Conservation (phyloP, 2,113 vertebrate species). For the Acrocephalus kingi region DNA sequence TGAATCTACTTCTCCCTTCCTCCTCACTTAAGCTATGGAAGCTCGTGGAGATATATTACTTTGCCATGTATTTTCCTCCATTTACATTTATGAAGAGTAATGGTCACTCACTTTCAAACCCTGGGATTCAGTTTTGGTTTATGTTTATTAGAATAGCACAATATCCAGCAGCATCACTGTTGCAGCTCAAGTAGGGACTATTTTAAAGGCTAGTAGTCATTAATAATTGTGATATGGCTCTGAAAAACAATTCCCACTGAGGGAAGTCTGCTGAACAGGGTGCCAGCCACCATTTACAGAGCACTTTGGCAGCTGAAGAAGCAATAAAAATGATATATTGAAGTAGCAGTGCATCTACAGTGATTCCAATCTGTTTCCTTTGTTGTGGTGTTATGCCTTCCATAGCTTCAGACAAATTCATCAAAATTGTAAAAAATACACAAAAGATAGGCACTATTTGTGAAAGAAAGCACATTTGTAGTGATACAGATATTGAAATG, state of each 20-base stretch:
- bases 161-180: background rate
- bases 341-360: slow-evolving; percentile 31
- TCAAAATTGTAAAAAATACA: slow-evolving; percentile 40
- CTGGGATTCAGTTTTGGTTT: background rate
- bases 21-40: background rate
- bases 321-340: slow-evolving; percentile 52
- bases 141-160: background rate
- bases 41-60: background rate
- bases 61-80: background rate
- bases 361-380: slow-evolving; percentile 52
- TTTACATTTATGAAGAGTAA: slow-evolving; percentile 22
- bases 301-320: slow-evolving; percentile 53
- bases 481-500: background rate
- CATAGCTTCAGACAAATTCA: slow-evolving; percentile 2
- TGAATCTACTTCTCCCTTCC: background rate
- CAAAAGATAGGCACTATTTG: background rate
- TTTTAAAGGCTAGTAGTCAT: background rate
- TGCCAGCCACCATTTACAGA: slow-evolving; percentile 53
- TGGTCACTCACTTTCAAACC: background rate
- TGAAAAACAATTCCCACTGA: slow-evolving; percentile 26
- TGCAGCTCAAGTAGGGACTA: background rate
- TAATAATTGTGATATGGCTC: slow-evolving; percentile 3
- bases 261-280: slow-evolving; percentile 21
- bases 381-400: slow-evolving; percentile 5
- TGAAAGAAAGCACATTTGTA: background rate